Conservation (phyloP, 2,888 invertebrate species). For the Atherix ibis region DNA sequence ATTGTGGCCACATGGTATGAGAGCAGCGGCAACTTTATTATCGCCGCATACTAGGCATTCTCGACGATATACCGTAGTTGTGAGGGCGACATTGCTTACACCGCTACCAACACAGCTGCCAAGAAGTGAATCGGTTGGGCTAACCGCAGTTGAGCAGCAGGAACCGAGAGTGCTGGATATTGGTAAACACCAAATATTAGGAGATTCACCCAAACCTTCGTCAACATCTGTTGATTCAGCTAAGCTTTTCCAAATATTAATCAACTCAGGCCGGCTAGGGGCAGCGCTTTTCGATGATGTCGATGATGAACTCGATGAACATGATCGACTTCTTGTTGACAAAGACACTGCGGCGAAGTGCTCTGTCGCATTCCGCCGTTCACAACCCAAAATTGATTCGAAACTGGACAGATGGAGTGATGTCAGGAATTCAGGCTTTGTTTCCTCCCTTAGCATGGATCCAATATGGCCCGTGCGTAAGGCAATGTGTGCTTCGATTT, state of each 20-base stretch:
- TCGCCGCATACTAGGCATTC: conserved; percentile 78
- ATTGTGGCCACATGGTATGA: conserved; percentile 91
- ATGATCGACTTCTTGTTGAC: conserved; percentile 46
- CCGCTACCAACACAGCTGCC: conserved; percentile 20
- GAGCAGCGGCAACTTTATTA: conserved; percentile 74
- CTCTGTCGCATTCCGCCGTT: not conserved
- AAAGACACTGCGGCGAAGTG: conserved; percentile 14
- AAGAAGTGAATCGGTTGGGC: conserved; percentile 47
- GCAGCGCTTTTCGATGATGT: conserved; percentile 48
- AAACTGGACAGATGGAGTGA: conserved; percentile 56
- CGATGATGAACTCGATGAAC: conserved; percentile 47
- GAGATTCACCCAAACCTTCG: conserved; percentile 76
- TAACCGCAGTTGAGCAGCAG: conserved; percentile 40
- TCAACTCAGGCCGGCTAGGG: conserved; percentile 53
- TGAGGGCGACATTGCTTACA: conserved; percentile 6
- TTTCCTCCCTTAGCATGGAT: conserved; percentile 23
- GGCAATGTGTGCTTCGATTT: conserved; percentile 97
- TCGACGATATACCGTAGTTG: conserved; percentile 31
- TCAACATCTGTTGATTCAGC: conserved; percentile 53
- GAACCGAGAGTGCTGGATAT: conserved; percentile 44
- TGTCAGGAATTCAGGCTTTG: conserved; percentile 46
- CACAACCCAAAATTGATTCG: conserved; percentile 34
- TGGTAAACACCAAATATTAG: conserved; percentile 65
- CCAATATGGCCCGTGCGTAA: conserved; percentile 62
- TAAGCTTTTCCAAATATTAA: conserved; percentile 59